These are phyloP conservation scores for Trichomalopsis sarcophagae DNA, from an alignment of 1,140 invertebrate species.

Conservation along the genomic window DNA sequence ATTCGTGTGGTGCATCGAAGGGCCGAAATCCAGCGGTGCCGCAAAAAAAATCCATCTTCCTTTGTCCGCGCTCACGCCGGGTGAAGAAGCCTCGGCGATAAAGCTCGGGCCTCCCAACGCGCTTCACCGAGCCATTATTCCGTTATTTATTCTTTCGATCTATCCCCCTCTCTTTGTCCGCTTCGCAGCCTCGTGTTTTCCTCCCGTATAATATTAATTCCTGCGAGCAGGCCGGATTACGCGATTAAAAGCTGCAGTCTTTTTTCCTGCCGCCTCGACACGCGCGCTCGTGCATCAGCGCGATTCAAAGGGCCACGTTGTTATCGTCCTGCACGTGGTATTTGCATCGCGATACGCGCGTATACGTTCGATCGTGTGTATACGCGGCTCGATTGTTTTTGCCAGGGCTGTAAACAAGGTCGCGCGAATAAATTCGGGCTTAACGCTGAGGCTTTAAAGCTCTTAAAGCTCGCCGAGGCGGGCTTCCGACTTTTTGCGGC, in stretches of 20 bases:
- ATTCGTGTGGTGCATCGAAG: no score
- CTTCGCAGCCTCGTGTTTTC: background rate
- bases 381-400: background rate
- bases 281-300: no score
- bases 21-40: no score
- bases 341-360: background rate
- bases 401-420: background rate
- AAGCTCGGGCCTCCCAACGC: background rate
- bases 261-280: no score
- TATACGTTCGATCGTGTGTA: no score
- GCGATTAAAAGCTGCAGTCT: conserved; percentile 6
- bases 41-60: background rate
- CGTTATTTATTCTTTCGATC: conserved; percentile 17
- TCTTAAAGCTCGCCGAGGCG: background rate
- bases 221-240: background rate
- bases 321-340: background rate
- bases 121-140: background rate
- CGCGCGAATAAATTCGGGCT: conserved; percentile 5
- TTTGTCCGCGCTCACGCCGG: background rate
- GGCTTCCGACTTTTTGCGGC: background rate
- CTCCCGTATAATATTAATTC: conserved; percentile 10
- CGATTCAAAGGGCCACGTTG: background rate
- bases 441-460: background rate
- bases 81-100: background rate
- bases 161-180: background rate